phyloP scores from a whole-genome alignment of 2,888 invertebrate species.

The Chymomyza fuscimana region DNA sequence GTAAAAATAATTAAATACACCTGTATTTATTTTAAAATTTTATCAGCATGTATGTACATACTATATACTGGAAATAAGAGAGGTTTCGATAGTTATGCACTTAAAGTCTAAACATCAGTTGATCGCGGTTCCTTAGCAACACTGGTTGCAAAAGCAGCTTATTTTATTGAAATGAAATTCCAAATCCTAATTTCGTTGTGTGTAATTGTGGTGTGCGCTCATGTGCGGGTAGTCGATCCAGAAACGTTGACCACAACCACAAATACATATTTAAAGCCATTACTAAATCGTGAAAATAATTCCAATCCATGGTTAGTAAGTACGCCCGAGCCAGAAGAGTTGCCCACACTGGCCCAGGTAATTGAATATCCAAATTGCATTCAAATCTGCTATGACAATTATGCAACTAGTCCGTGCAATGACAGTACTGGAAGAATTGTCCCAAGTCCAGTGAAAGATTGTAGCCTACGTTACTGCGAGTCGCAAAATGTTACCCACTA shows the following conservation, averaged over 20 bases:
- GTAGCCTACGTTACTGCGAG: constrained; percentile 25
- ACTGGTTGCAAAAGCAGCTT: not conserved
- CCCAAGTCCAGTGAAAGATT: not conserved
- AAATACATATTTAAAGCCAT: too few relatives aligned
- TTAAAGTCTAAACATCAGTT: not conserved
- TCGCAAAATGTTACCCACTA: constrained; percentile 41
- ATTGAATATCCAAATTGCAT: not conserved
- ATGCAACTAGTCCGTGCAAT: not conserved
- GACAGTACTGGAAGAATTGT: not conserved
- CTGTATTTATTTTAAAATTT: not conserved
- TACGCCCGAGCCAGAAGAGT: not conserved
- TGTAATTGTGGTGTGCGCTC: not conserved
- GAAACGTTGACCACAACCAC: not conserved
- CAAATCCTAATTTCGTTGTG: not conserved
- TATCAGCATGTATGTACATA: not conserved
- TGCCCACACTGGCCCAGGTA: not conserved
- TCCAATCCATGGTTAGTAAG: not conserved
- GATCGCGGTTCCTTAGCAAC: not conserved
- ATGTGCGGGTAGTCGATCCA: not conserved
- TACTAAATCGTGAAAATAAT: not conserved
- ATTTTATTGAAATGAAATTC: not conserved
- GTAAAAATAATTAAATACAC: not conserved
- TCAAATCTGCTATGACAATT: not conserved
- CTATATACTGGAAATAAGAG: not conserved
- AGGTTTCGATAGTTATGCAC: not conserved